Evolutionary conservation across 2,888 invertebrate species (phyloP).

Genomic region (Standfussiana lucernea): DNA sequence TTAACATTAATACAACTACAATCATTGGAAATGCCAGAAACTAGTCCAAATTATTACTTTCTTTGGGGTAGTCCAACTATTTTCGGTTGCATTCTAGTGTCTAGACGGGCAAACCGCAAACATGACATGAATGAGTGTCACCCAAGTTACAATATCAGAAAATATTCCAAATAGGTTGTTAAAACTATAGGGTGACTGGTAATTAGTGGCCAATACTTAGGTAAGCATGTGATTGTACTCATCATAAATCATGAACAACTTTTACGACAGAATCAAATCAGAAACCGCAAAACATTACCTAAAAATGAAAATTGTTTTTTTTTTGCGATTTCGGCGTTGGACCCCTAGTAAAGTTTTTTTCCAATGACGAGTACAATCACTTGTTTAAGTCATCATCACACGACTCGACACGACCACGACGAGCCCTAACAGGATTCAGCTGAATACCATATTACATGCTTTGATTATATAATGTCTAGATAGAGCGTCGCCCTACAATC

Average conservation of each 20-base stretch:
- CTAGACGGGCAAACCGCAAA: background rate
- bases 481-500: no score
- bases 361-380: background rate
- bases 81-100: background rate
- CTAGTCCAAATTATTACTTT: background rate
- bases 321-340: background rate
- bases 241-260: background rate
- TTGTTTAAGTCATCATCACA: background rate
- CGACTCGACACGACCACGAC: no score
- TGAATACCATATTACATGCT: background rate
- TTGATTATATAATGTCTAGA: no score
- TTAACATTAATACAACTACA: background rate
- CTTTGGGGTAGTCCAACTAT: background rate
- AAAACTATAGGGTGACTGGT: background rate
- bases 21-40: background rate
- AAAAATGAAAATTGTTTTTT: no score
- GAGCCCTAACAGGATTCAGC: background rate
- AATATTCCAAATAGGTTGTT: background rate
- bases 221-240: background rate
- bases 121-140: background rate
- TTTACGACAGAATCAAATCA: background rate
- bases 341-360: background rate
- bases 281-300: background rate
- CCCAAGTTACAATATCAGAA: background rate
- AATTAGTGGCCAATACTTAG: background rate